These are phyloP conservation scores for Germaria angustata DNA, from an alignment of 2,888 invertebrate species.

Conservation along the genomic window DNA sequence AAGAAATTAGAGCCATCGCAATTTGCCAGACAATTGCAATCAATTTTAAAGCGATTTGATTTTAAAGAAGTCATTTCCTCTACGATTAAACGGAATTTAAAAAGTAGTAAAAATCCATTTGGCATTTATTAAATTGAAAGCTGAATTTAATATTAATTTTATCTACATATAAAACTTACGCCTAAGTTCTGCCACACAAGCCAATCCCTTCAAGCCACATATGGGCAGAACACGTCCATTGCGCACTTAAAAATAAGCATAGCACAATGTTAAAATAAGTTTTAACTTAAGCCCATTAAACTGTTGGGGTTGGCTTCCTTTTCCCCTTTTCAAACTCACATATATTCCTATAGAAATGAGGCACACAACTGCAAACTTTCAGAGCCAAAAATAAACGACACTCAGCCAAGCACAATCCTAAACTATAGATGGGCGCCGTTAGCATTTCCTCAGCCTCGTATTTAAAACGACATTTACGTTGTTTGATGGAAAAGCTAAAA, in stretches of 20 bases:
- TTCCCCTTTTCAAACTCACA: constrained; percentile 80
- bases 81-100: constrained; percentile 1
- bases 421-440: constrained; percentile 86
- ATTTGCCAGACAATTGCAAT: constrained; percentile 85
- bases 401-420: constrained; percentile 86
- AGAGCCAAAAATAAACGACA: constrained; percentile 84
- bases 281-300: neutral
- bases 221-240: constrained; percentile 78
- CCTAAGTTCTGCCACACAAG: constrained; percentile 83
- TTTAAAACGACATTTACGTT: constrained; percentile 86
- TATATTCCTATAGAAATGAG: constrained; percentile 86
- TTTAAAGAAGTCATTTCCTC: constrained; percentile 82
- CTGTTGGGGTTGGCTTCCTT: neutral
- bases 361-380: constrained; percentile 85
- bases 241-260: constrained; percentile 71
- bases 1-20: constrained; percentile 87
- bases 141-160: neutral
- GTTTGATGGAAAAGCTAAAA: constrained; percentile 82
- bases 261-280: neutral
- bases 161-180: constrained; percentile 77
- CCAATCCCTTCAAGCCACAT: constrained; percentile 84
- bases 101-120: no score
- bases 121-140: no score
- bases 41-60: constrained; percentile 81
- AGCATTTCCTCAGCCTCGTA: constrained; percentile 84